Conservation (phyloP, 2,113 vertebrate genomes). For the Gavialis gangeticus region DNA sequence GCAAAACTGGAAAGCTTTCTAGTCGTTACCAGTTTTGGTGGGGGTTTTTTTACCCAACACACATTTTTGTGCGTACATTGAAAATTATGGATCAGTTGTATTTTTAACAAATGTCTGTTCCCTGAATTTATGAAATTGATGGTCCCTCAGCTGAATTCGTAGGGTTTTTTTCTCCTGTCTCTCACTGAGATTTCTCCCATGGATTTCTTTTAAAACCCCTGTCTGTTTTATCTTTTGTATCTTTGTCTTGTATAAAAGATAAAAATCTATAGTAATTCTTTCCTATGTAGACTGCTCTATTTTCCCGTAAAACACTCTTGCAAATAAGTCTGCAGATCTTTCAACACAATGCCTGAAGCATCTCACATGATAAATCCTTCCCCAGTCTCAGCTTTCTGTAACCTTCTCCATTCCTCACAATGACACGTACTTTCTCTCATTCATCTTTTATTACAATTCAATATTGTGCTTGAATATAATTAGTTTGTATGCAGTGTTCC, state of each 20-base stretch:
- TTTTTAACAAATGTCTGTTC: constrained; percentile 70
- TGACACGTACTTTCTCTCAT: constrained; percentile 84
- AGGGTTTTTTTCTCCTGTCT: constrained; percentile 57
- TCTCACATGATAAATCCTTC: constrained; percentile 82
- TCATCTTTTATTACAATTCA: constrained; percentile 89
- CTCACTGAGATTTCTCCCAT: constrained; percentile 73
- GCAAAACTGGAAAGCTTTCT: constrained; percentile 62
- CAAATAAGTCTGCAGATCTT: constrained; percentile 84
- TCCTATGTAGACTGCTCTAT: constrained; percentile 75
- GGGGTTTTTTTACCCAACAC: background rate
- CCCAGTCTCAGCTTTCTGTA: constrained; percentile 81
- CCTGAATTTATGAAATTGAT: constrained; percentile 64
- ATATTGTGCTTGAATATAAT: constrained; percentile 85
- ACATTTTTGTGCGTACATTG: constrained; percentile 61
- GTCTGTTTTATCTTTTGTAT: constrained; percentile 76
- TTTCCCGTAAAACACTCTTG: constrained; percentile 82
- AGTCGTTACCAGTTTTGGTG: constrained; percentile 33
- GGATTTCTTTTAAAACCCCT: constrained; percentile 50
- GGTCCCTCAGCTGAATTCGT: constrained; percentile 69
- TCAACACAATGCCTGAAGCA: constrained; percentile 82
- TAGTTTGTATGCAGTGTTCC: constrained; percentile 68
- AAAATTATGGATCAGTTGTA: constrained; percentile 62
- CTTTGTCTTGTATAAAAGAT: constrained; percentile 80
- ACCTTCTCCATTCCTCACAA: constrained; percentile 84
- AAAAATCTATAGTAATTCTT: constrained; percentile 82